A percentile compares a stretch with the other conserved stretches of the same genome.
phyloP scores from a whole-genome alignment of 2,888 invertebrate species.

The Gonocerus acuteangulatus region DNA sequence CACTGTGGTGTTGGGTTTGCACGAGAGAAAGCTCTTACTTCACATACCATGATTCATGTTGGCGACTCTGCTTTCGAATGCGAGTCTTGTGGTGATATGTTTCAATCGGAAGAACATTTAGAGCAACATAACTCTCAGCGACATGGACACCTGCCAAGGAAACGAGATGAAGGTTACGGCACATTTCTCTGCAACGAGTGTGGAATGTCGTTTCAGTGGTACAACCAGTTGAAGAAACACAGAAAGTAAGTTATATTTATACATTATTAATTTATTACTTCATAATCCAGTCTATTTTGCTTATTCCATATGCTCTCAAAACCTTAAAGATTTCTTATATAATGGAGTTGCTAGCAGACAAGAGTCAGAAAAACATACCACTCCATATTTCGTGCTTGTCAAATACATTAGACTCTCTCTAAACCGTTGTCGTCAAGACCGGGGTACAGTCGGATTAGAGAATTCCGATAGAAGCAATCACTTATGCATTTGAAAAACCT shows the following conservation, averaged over 20 bases:
- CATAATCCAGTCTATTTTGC: neutral
- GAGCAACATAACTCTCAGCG: conserved; percentile 19
- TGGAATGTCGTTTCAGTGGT: conserved; percentile 69
- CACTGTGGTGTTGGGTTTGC: conserved; percentile 70
- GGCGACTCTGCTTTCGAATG: conserved; percentile 75
- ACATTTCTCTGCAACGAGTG: conserved; percentile 57
- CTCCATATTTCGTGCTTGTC: no score
- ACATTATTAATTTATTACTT: neutral
- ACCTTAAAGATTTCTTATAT: no score
- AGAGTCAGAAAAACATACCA: no score
- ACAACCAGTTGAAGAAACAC: conserved; percentile 65
- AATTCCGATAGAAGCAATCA: no score
- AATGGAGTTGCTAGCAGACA: no score
- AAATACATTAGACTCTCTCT: no score
- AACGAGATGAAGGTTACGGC: conserved; percentile 25
- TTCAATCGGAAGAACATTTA: conserved; percentile 44
- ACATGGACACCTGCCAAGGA: conserved; percentile 3
- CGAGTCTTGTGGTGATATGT: conserved; percentile 70
- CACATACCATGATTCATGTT: conserved; percentile 61
- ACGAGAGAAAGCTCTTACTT: conserved; percentile 70
- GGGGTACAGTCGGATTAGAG: no score
- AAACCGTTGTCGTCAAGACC: no score
- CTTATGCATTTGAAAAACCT: no score
- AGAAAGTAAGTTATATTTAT: conserved; percentile 47
- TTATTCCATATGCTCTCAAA: no score